Conservation (phyloP, 2,113 vertebrate species). For the Poicephalus gulielmi region DNA sequence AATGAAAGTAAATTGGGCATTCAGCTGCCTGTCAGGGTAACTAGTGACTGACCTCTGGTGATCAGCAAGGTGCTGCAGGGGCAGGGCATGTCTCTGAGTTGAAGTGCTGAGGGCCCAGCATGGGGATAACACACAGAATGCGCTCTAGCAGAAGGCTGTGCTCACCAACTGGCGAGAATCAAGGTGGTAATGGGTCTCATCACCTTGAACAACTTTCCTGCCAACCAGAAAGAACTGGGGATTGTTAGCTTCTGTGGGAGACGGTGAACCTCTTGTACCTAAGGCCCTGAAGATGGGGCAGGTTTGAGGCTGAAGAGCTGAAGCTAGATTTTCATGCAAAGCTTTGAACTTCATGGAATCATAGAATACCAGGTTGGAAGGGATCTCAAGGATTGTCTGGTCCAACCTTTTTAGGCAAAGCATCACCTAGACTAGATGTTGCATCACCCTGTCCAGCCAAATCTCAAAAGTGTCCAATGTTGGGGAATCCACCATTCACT, state of each 20-base stretch:
- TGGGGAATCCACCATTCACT: background rate
- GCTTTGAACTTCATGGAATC: background rate
- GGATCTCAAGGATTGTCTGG: background rate
- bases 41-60: background rate
- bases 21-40: background rate
- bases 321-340: background rate
- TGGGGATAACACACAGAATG: accelerated
- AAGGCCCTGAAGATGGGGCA: background rate
- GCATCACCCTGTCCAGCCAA: background rate
- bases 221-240: accelerated
- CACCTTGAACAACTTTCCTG: background rate
- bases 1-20: background rate
- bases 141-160: background rate
- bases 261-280: background rate
- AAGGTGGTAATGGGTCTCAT: accelerated
- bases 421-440: background rate
- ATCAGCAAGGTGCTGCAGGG: background rate
- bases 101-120: background rate
- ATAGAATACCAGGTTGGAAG: background rate
- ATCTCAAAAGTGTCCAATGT: background rate
- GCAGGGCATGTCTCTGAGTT: background rate
- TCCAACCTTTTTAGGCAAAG: background rate
- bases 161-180: accelerated
- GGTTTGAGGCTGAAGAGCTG: background rate
- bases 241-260: background rate